Conservation (phyloP, 1,140 invertebrate species). For the Lethocerus indicus region DNA sequence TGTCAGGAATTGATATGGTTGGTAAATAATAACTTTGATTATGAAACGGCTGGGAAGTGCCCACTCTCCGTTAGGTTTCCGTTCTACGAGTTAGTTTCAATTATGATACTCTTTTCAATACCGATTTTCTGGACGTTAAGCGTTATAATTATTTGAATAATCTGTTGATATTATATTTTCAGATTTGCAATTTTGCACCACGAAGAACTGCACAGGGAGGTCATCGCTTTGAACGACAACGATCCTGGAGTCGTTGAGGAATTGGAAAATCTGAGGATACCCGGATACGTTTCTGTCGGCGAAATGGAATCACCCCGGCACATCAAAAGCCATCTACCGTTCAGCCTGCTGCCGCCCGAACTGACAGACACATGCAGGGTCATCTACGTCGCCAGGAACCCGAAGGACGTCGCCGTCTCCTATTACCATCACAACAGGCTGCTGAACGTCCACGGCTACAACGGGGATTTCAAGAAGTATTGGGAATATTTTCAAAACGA, state of each 20-base stretch:
- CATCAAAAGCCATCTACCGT: slow-evolving; percentile 41
- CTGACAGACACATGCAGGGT: slow-evolving; percentile 26
- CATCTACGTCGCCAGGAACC: slow-evolving; percentile 63
- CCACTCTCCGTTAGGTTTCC: slow-evolving; percentile 29
- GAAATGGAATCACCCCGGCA: slow-evolving; percentile 33
- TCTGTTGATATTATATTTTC: slow-evolving; percentile 1
- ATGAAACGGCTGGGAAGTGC: slow-evolving; percentile 24
- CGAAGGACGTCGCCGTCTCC: slow-evolving; percentile 71
- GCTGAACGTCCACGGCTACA: slow-evolving; percentile 50
- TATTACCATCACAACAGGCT: slow-evolving; percentile 62
- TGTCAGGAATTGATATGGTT: slow-evolving; percentile 26
- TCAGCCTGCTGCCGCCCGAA: slow-evolving; percentile 46
- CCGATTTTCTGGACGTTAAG: too few species aligned
- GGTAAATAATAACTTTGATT: slow-evolving; percentile 24
- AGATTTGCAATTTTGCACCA: slow-evolving; percentile 10
- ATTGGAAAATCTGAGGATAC: slow-evolving; percentile 5
- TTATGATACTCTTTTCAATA: too few species aligned
- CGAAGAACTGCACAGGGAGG: slow-evolving; percentile 9
- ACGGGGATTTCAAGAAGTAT: slow-evolving; percentile 53
- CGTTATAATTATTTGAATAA: too few species aligned
- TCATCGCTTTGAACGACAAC: slow-evolving; percentile 6
- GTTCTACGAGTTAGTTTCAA: slow-evolving; percentile 26
- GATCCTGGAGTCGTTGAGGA: slow-evolving; percentile 1
- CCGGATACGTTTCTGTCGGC: slow-evolving; percentile 11
- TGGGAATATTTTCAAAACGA: slow-evolving; percentile 58